Percentiles rank a stretch among this genome's conserved stretches.
These are phyloP conservation scores for Idris sp. DNA, from an alignment of 1,140 invertebrate genomes.

Conservation along the genomic window DNA sequence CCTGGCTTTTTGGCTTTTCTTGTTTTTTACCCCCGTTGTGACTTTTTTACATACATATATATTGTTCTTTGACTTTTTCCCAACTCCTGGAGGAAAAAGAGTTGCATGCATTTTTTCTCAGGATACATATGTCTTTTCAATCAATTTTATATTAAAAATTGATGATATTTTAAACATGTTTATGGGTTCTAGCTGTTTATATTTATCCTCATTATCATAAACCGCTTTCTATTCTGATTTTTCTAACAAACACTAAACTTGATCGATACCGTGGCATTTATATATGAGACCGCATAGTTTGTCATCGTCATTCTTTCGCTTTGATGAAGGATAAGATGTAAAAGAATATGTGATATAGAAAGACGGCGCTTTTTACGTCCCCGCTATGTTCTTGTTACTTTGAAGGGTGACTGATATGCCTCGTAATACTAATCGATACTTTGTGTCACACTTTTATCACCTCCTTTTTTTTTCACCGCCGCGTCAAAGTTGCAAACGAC, in stretches of 20 bases:
- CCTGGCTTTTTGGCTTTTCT: slow-evolving; percentile 5
- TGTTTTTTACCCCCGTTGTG: not conserved
- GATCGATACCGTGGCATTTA: slow-evolving; percentile 50
- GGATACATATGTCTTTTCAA: too few relatives aligned
- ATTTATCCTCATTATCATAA: slow-evolving; percentile 36
- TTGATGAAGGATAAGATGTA: slow-evolving; percentile 53
- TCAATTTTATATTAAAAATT: too few relatives aligned
- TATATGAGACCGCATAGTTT: slow-evolving; percentile 50
- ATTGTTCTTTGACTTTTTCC: too few relatives aligned
- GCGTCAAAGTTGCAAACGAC: slow-evolving; percentile 29
- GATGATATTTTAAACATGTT: too few relatives aligned
- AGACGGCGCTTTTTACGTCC: slow-evolving; percentile 43
- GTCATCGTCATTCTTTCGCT: slow-evolving; percentile 50
- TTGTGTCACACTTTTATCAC: slow-evolving; percentile 56
- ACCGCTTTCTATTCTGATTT: slow-evolving; percentile 20
- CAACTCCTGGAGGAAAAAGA: too few relatives aligned
- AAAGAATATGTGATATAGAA: slow-evolving; percentile 54
- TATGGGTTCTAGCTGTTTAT: too few relatives aligned
- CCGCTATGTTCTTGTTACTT: slow-evolving; percentile 55
- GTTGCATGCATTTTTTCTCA: too few relatives aligned
- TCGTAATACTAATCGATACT: slow-evolving; percentile 63
- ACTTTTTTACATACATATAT: too few relatives aligned
- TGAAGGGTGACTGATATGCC: slow-evolving; percentile 59
- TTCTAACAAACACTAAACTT: slow-evolving; percentile 41
- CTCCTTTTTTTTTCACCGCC: slow-evolving; percentile 29